Evolutionary conservation across 2,888 invertebrate species (phyloP), one percentile per base, ranked within the genome.

Genomic region (Thera obeliscata): DNA sequence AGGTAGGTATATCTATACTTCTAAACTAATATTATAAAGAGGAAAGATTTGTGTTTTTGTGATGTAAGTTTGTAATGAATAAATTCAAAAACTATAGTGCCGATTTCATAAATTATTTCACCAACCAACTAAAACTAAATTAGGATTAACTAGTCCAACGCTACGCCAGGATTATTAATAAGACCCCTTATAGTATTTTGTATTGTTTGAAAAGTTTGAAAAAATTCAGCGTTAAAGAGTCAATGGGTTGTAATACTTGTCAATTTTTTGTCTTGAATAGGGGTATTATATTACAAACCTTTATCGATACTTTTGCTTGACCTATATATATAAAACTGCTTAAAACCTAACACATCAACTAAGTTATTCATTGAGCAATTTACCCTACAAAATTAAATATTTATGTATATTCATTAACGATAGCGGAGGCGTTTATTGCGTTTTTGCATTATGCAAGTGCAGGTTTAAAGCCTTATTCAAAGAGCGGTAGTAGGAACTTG

Each of bases 391-490:
- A 83, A 86, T 82, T 80, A 80, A 84, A 84, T 81, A n/a, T n/a
- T n/a, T n/a, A 80, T 80, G 78, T 77, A 78, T 76, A 78, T 72
- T 70, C 74, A 74, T 74, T 74, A 76, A 77, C 76, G 80, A 55
- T 66, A 60, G 61, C 52, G 66, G 36, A 52, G 62, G 60, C 61
- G 50, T 65, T 46, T 64, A 66, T 64, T 54, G 64, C 69, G 62
- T 52, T 81, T 82, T 78, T 78, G 78, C 82, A 79, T 80, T 83
- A 85, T 82, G 83, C 84, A 79, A 81, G 82, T 83, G 82, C 84
- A 83, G 81, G 82, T 81, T 87, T 85, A 12, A 56, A 49, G 78
- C 78, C 83, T 87, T 85, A 88, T 83, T 87, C 83, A 81, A 76
- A 81, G 75, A 48, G 36, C 36, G 55, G 22, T 52, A 80, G 79